Evolutionary conservation across 2,113 vertebrate species (phyloP), one percentile per base, ranked within the genome.

Genomic region (Paracanthobrama guichenoti): DNA sequence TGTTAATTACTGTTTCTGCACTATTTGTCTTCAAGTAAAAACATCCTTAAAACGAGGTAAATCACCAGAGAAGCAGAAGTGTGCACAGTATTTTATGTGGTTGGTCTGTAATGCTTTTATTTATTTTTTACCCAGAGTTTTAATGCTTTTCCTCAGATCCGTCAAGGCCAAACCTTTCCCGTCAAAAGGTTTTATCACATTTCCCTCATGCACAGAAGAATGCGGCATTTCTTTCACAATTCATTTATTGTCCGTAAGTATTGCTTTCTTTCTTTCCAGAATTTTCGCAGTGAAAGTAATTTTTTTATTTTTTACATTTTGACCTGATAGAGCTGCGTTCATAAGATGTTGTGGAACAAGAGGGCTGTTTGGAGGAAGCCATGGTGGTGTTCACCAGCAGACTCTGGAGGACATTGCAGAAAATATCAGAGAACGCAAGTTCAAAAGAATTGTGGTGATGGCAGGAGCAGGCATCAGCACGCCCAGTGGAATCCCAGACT

Each of bases 381-480:
- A 73, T 0, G 46, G 79, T 0, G 79, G 74, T 3, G 85, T 57
- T 26, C 83, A 86, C 79, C 81, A 87, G 86, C 91, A 95, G 26
- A 95, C 92, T 4, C 90, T 99, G 85, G 87, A 90, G 86, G 94
- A 95, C 0, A 81, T 98, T 14, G 95, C 95, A 0, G 89, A 91
- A 71, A 88, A 88, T 64, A 90, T 99, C 14, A 89, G 4, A 84
- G 88, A 93, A 66, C 67, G 82, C 88, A 87, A 91, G 69, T 96
- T 92, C 84, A 91, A 12, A 14, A 91, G 92, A 14, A 93, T 98
- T 20, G 93, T 98, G 88, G 97, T 95, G 92, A 98, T 99, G 97
- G 96, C 92, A 0, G 98, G 98, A 0, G 98, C 98, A 0, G 98
- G 97, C 28, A 97, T 99, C 84, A 98, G 97, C 92, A 99, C 97